Evolutionary conservation across 1,140 invertebrate genomes (phyloP), one percentile per base, ranked within the genome.

Genomic region (Drosophila neocordata): DNA sequence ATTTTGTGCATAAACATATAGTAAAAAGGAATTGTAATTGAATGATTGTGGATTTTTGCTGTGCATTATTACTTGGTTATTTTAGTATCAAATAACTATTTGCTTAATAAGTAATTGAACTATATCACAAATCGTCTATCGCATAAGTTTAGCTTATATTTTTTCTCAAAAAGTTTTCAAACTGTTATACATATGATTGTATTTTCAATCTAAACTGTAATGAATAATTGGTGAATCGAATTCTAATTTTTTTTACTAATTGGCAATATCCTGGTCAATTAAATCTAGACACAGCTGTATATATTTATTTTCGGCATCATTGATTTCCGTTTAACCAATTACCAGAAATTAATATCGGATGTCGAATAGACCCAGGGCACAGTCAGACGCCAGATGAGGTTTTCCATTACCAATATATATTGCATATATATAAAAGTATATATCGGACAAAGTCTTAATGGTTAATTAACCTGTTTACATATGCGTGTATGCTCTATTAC

Each of bases 1-100:
- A 48, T 48, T 48, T 48, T 3, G 41, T 48, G 41, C 41, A 48
- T 20, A 48, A 48, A 48, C 15, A 48, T 48, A 44, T 15, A 44
- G 41, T 44, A 44, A 44, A 44, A 15, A 18, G 41, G 15, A 18
- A 15, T 15, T 9, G 35, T 12, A 2, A 38, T 12, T 38, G 37
- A 13, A n/a, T 3, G n/a, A 38, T n/a, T n/a, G n/a, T n/a, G n/a
- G n/a, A n/a, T n/a, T 37, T 48, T 18, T 48, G 20, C 41, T 18
- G 41, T 48, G 41, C 41, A 48, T 48, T 12, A 35, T 35, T 35
- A 35, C 12, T 35, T 2, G 4, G 27, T 31, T 31, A 31, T 31
- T 31, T 31, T 31, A 31, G 27, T 31, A 31, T 31, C 27, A 31
- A 31, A 31, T 31, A 31, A 31, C 27, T 31, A 24, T 24, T 24